Evolutionary conservation across 2,888 invertebrate species (phyloP).

Genomic region (Nemoura dubitans): DNA sequence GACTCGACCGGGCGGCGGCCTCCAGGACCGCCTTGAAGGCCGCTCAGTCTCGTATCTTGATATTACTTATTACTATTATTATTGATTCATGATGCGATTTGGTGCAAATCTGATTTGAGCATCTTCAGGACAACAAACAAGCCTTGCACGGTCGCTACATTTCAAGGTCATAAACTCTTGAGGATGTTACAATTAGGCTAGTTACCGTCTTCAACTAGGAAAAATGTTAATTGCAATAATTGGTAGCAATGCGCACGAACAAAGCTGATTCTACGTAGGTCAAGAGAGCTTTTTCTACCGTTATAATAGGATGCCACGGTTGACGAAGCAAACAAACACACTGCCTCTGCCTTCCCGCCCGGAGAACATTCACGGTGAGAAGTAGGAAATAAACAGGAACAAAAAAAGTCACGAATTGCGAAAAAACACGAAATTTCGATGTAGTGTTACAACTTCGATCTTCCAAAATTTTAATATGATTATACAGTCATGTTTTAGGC

Average conservation of each 20-base stretch:
- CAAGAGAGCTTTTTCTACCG: background rate
- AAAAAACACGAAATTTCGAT: background rate
- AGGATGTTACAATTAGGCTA: background rate
- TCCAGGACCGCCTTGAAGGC: background rate
- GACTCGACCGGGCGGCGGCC: too few species aligned
- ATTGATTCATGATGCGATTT: background rate
- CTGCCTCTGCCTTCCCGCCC: background rate
- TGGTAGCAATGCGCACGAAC: conserved; percentile 19
- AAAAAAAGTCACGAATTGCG: background rate
- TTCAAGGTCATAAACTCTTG: conserved; percentile 24
- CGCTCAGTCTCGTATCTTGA: background rate
- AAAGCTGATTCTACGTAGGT: conserved; percentile 10
- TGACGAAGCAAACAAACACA: background rate
- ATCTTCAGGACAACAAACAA: background rate
- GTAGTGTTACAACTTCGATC: background rate
- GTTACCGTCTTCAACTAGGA: background rate
- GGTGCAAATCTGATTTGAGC: background rate
- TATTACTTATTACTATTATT: background rate
- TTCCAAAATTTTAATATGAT: background rate
- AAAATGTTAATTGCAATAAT: conserved; percentile 20
- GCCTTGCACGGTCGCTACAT: conserved; percentile 2
- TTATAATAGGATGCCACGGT: background rate
- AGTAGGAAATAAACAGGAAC: conserved; percentile 22
- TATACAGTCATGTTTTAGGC: background rate
- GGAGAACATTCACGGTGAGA: background rate